Conservation (phyloP, 2,113 vertebrate species). For the Nansenia antarctica region DNA sequence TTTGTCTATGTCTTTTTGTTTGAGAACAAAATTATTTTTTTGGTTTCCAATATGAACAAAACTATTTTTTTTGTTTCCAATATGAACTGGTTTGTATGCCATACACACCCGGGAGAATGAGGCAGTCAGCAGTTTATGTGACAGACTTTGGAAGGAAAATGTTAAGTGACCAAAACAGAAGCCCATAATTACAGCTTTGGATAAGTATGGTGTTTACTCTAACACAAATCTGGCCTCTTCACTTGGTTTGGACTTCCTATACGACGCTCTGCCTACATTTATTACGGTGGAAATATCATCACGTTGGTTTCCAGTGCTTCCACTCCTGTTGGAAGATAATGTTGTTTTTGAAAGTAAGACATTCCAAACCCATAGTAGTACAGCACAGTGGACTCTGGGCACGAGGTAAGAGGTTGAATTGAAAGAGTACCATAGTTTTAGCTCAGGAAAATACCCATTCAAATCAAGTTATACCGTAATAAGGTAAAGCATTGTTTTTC, state of each 20-base stretch:
- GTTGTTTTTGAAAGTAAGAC: background rate
- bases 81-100: no score
- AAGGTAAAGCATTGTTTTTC: background rate
- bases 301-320: background rate
- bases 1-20: background rate
- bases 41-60: no score
- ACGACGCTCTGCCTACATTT: background rate
- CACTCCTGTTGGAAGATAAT: background rate
- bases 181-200: background rate
- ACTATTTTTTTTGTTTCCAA: no score
- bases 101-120: no score
- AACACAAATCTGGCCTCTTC: background rate
- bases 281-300: background rate
- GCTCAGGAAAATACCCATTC: background rate
- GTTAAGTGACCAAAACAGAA: background rate
- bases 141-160: background rate
- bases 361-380: background rate
- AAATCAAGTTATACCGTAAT: background rate
- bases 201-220: background rate
- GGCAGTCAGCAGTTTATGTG: no score
- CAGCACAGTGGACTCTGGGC: slow-evolving; percentile 30
- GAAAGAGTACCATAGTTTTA: background rate
- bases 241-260: background rate
- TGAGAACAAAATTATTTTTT: no score
- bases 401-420: slow-evolving; percentile 52